Percentiles rank a stretch among this genome's conserved stretches.
These are phyloP conservation scores for Anastrepha obliqua DNA, from an alignment of 1,140 invertebrate genomes.

Conservation along the genomic window DNA sequence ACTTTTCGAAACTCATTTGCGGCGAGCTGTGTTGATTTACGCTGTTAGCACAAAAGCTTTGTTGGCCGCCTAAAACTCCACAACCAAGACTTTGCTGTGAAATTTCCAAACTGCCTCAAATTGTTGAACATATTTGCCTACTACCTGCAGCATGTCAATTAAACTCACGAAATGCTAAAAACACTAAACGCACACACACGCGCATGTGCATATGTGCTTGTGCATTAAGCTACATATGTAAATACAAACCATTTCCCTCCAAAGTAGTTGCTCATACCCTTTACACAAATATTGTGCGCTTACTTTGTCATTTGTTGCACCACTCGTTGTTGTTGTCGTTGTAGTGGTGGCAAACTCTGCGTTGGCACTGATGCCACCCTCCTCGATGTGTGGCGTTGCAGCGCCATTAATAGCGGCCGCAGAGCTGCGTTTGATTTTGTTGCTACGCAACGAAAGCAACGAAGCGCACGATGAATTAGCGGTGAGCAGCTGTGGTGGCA, in stretches of 20 bases:
- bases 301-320: slow-evolving; percentile 52
- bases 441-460: slow-evolving; percentile 48
- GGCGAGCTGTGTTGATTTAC: slow-evolving; percentile 26
- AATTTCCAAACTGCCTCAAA: slow-evolving; percentile 28
- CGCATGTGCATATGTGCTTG: too few relatives aligned
- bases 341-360: neutral
- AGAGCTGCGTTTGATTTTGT: slow-evolving; percentile 55
- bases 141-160: slow-evolving; percentile 12
- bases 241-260: neutral
- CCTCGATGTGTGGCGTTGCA: slow-evolving; percentile 40
- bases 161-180: neutral
- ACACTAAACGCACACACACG: neutral
- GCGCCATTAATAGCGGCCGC: neutral
- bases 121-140: slow-evolving; percentile 45
- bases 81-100: neutral
- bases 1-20: slow-evolving; percentile 49
- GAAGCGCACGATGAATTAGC: slow-evolving; percentile 50
- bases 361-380: slow-evolving; percentile 32
- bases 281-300: neutral
- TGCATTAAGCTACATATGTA: too few relatives aligned
- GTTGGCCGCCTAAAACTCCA: neutral
- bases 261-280: neutral
- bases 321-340: neutral
- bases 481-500: slow-evolving; percentile 63
- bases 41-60: slow-evolving; percentile 13